Evolutionary conservation across 2,888 invertebrate genomes (phyloP).

Genomic region (Lycia hirtaria): DNA sequence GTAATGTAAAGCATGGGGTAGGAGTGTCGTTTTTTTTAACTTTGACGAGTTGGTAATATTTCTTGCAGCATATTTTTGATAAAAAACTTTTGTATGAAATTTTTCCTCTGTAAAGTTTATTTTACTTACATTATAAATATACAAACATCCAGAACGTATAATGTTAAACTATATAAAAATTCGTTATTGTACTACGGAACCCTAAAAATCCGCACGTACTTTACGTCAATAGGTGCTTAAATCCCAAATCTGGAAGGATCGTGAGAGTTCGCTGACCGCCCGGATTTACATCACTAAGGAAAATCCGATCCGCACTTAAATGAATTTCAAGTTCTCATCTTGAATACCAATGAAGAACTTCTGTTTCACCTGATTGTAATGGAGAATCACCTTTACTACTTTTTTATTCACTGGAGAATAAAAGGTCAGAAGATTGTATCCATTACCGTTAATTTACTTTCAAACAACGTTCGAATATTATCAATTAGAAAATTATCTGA

Average conservation of each 20-base stretch:
- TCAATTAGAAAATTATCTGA: too few relatives aligned
- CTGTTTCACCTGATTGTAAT: constrained; percentile 25
- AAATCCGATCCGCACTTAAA: constrained; percentile 31
- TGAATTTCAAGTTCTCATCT: constrained; percentile 28
- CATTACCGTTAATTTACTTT: constrained; percentile 1
- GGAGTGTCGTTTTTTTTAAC: too few relatives aligned
- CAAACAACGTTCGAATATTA: too few relatives aligned
- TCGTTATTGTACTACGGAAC: too few relatives aligned
- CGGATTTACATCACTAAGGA: constrained; percentile 33
- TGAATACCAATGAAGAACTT: constrained; percentile 28
- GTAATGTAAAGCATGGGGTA: too few relatives aligned
- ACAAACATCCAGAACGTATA: too few relatives aligned
- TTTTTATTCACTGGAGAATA: constrained; percentile 2
- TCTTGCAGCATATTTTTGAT: too few relatives aligned
- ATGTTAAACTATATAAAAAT: too few relatives aligned
- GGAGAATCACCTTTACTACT: constrained; percentile 19
- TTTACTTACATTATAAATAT: too few relatives aligned
- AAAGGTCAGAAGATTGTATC: background rate
- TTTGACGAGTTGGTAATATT: too few relatives aligned
- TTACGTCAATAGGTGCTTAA: background rate
- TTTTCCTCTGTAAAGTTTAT: too few relatives aligned
- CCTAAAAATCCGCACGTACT: background rate
- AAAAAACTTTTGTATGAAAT: too few relatives aligned
- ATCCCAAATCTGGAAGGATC: constrained; percentile 11
- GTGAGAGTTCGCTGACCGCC: constrained; percentile 29